Evolutionary conservation across 2,113 vertebrate species (phyloP).

Genomic region (Electrona antarctica): DNA sequence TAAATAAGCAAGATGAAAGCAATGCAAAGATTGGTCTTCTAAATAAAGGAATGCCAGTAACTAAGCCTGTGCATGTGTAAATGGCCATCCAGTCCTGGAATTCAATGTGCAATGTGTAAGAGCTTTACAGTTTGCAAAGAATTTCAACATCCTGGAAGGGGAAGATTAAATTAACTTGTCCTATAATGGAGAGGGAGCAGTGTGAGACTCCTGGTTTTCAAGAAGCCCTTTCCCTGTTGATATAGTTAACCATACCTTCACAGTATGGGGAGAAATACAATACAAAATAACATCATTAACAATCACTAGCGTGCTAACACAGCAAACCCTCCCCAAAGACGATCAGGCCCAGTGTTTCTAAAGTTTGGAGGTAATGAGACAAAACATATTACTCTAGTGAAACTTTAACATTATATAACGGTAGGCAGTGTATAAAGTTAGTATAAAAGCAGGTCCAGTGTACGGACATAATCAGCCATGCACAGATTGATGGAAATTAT

Average conservation of each 20-base stretch:
- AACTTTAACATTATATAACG: conserved; percentile 48
- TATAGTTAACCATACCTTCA: conserved; percentile 35
- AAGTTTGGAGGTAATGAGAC: conserved; percentile 73
- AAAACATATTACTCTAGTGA: conserved; percentile 72
- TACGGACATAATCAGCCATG: conserved; percentile 5
- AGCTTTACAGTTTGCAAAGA: neutral
- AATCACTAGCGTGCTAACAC: conserved; percentile 63
- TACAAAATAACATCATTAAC: conserved; percentile 73
- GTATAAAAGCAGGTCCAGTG: neutral
- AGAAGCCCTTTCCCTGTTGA: conserved; percentile 41
- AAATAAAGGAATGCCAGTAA: too few relatives aligned
- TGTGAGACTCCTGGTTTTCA: conserved; percentile 33
- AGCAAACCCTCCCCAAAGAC: conserved; percentile 63
- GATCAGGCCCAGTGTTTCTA: conserved; percentile 66
- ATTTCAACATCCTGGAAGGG: neutral
- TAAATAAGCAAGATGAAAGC: neutral
- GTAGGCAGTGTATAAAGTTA: conserved; percentile 21
- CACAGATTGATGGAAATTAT: conserved; percentile 32
- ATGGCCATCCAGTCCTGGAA: neutral
- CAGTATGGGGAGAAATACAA: conserved; percentile 7
- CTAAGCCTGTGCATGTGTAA: too few relatives aligned
- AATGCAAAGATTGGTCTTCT: neutral
- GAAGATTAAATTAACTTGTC: conserved; percentile 31
- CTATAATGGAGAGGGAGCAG: conserved; percentile 39
- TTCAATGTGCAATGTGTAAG: neutral